Conservation (phyloP, 2,888 invertebrate species). For the Rambutsinella grinnellia region DNA sequence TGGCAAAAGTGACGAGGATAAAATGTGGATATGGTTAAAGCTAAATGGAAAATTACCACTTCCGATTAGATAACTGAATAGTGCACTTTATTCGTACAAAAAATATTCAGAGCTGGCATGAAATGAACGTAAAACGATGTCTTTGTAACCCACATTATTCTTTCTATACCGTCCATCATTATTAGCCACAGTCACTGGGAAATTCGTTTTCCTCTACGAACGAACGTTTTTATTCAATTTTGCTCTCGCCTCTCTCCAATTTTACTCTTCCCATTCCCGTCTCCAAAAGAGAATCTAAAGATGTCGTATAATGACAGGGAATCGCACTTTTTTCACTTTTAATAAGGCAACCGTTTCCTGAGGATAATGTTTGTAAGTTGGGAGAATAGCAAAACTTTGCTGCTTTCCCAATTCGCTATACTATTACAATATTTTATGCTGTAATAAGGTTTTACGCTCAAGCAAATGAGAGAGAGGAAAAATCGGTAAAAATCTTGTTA, state of each 20-base stretch:
- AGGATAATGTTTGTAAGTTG: no score
- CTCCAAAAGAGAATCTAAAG: neutral
- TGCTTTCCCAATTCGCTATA: no score
- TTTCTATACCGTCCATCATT: neutral
- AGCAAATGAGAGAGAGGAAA: no score
- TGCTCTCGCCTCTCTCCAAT: no score
- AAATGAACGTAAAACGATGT: neutral
- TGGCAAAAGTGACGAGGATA: no score
- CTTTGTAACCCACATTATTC: neutral
- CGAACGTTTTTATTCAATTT: neutral
- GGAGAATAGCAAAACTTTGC: no score
- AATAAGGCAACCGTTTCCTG: no score
- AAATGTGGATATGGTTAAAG: no score
- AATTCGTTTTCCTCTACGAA: neutral
- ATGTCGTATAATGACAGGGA: neutral
- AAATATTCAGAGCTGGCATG: neutral
- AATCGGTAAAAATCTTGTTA: constrained; percentile 8
- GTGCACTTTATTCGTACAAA: neutral
- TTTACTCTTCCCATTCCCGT: neutral
- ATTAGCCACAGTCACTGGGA: neutral
- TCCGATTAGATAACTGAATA: neutral
- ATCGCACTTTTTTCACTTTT: neutral
- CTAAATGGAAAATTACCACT: neutral
- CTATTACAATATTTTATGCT: no score
- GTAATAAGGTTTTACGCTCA: no score